Base-by-base conservation (phyloP, 2,113 vertebrate genomes). In the Athene cunicularia region DNA sequence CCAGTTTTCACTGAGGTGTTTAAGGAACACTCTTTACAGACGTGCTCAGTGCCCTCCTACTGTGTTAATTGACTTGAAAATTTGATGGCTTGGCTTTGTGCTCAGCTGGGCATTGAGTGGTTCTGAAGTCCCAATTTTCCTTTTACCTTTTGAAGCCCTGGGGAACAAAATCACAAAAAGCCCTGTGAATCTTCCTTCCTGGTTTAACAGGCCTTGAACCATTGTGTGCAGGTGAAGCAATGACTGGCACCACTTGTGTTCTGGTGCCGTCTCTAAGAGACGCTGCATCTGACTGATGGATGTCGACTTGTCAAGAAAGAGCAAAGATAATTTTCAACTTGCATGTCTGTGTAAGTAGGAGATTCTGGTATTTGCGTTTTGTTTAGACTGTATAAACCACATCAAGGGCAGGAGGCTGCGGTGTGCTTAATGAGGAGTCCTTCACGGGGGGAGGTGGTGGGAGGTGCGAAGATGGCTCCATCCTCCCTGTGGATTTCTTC, bases 11-110 rank as follows among this genome's bases (percentile, higher is more conserved):
- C 28, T 6, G 45, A 74, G 49, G 28, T 11, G 5, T 70, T 88
- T 77, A 68, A 70, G 47, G 73, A 47, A 33, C 11, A 5, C 5
- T 77, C 37, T 64, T 58, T 32, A 17, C 32, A 79, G 66, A 76
- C 72, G 56, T 63, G 22, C 39, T 60, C 47, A 23, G 14, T 79
- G 39, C 56, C 62, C 6, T 86, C 89, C 75, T 72, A 23, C 70
- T 74, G 82, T 83, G 89, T 82, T 96, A 92, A 94, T 80, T 95
- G 82, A 90, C 74, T 80, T 95, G 74, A 88, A 79, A 90, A 86
- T 86, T 33, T 47, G 74, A 47, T 79, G 71, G 49, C n/a, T 80
- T 86, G 80, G 50, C 89, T 96, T 88, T 59, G 70, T 89, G 77
- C 93, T 86, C 90, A 63, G 80, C 75, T 95, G 86, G 83, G 37